Evolutionary conservation across 2,888 invertebrate species (phyloP), one percentile per base, ranked within the genome.

Genomic region (Aphodius sticticus): DNA sequence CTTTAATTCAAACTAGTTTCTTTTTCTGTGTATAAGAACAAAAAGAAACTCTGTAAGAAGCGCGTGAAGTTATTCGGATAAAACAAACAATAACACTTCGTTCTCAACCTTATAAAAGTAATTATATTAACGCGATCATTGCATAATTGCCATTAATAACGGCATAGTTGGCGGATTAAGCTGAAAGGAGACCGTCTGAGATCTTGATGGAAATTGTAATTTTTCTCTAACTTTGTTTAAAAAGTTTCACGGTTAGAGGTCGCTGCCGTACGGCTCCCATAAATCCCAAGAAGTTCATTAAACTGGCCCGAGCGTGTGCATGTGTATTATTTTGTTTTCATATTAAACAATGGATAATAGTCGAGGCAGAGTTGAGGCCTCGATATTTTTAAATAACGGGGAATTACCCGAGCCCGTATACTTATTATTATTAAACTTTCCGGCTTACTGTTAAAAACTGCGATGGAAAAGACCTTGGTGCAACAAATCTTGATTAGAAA

Each of bases 181-280:
- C 9, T 53, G 53, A 53, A 53, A 53, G 2, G 53, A 53, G 53
- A 12, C 53, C 53, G 53, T 53, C 7, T 53, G 12, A 53, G 53
- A 53, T 53, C 53, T 53, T 2, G 53, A 53, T 53, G 53, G 26
- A 53, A 53, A 53, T 53, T 53, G 53, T 53, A 53, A 53, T 53
- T 53, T 53, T 53, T 53, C 53, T 53, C 53, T 53, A 53, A 53
- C 53, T 53, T 53, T 53, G 53, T 53, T 53, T 53, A 5, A 53
- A 53, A 53, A 53, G 53, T 53, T 53, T 53, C 53, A 53, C 53
- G 53, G 53, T 53, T 53, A 53, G 53, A 53, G 53, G 53, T 53
- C 53, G 53, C 53, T 53, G 12, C 53, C 12, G 53, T 53, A 12
- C 53, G 53, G 9, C 53, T 12, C 9, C 12, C 53, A 53, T 53